Base-by-base conservation (phyloP, 1,140 invertebrate genomes). In the Plectus sambesii region DNA sequence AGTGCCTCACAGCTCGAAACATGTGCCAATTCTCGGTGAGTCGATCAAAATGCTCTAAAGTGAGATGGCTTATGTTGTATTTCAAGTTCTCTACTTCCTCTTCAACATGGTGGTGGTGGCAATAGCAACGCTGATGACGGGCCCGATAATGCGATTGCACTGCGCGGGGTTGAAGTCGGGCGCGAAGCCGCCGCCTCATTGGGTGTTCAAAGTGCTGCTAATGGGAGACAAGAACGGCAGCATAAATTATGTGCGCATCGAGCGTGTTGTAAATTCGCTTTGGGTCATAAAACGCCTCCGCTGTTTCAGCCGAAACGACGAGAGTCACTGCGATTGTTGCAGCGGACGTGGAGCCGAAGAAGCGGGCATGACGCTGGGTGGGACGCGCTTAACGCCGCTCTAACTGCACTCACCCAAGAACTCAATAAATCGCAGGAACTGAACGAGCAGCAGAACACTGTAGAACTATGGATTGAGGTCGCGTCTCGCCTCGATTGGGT, bases 61-160 rank as follows among this genome's bases (percentile, higher is more conserved):
- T n/a, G n/a, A n/a, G n/a, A n/a, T n/a, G n/a, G n/a, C n/a, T n/a
- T n/a, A n/a, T n/a, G n/a, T n/a, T n/a, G n/a, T n/a, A n/a, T n/a
- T 50, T 56, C 20, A 40, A 56, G 55, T 59, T 12, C 20, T 54
- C 26, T 59, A 53, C 40, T 55, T 59, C 46, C 55, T 59, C 17
- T 50, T 55, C 27, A 54, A 55, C 20, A 50, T 58, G 15, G 37
- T 59, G 8, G 29, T 54, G 15, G 42, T 59, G 5, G 51, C 55
- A 3, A 37, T 58, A 6, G 55, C 57, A 2, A 59, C 57, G 1
- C 41, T 59, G 20, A 20, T 55, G 5, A 58, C 57, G 3, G 49
- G 45, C 9, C 41, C 47, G 0, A 45, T 54, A 2, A 50, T 59
- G 50, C 45, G 42, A 19, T 41, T 58, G 1, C 49, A 58, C 45